Evolutionary conservation across 2,888 invertebrate species (phyloP), one percentile per base, ranked within the genome.

Genomic region (Falcaria lacertinaria): DNA sequence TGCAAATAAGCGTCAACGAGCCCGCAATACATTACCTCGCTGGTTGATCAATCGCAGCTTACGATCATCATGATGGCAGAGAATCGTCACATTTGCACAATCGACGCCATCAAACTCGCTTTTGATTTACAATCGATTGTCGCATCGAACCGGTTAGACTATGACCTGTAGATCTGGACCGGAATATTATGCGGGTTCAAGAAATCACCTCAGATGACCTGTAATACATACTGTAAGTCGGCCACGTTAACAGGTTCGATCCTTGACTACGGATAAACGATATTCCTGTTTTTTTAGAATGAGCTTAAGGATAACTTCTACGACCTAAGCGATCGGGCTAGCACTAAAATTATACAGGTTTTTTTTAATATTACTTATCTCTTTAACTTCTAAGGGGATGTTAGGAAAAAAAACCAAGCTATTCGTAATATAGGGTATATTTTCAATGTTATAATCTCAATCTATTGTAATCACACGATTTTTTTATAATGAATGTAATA

Each of bases 81-180:
- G 42, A 45, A 47, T 49, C 47, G 52, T 53, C 54, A 59, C 61
- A 50, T 19, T 37, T 49, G 53, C 52, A 67, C 63, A 64, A 65
- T 63, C 39, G 50, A 48, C 41, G 41, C 36, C 42, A 62, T 70
- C 64, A 54, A 60, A 64, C 47, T 52, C 54, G 48, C 54, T 45
- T 57, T 41, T 74, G 81, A 85, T 85, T 83, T 85, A 84, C 71
- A 71, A 66, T 67, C 78, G 74, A 84, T 83, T 87, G 86, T 86
- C 57, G 52, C 46, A 60, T 58, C 45, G 44, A 67, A 78, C 76
- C 69, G 72, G 80, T 71, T 62, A 46, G 22, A 25, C 32, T 60
- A 47, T 58, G 71, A 75, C 73, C 70, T 70, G 74, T 48, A 58
- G 54, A 66, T 72, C 71, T 64, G 57, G 69, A 74, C 75, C 76